Percentiles rank a stretch among this genome's conserved stretches.
Conservation (phyloP, 1,140 invertebrate species). For the silkworm (Bombyx mori) region DNA sequence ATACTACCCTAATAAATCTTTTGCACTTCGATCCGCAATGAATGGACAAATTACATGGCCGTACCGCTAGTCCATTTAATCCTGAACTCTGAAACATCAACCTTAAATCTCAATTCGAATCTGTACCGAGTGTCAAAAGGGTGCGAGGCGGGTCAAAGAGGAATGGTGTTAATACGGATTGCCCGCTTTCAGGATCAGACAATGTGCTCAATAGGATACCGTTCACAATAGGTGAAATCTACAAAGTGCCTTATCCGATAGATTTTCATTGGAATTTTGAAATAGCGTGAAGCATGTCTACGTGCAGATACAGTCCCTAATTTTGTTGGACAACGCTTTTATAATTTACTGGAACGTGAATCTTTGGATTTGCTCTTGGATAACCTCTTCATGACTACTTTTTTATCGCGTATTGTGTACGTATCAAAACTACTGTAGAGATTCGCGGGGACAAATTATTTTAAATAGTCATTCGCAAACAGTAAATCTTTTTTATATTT, state of each 20-base stretch:
- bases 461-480: too few relatives aligned
- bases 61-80: conserved; percentile 6
- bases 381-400: too few relatives aligned
- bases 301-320: too few relatives aligned
- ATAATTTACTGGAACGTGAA: too few relatives aligned
- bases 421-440: too few relatives aligned
- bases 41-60: conserved; percentile 19
- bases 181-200: conserved; percentile 17
- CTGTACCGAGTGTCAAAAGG: neutral
- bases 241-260: conserved; percentile 14
- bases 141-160: conserved; percentile 6
- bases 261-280: conserved; percentile 1
- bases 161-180: conserved; percentile 11
- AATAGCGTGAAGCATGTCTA: too few relatives aligned
- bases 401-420: too few relatives aligned
- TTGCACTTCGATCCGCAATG: conserved; percentile 16
- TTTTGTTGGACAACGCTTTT: too few relatives aligned
- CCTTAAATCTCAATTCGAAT: conserved; percentile 1
- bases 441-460: too few relatives aligned
- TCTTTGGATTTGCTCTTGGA: too few relatives aligned
- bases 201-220: conserved; percentile 18
- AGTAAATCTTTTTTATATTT: too few relatives aligned
- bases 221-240: conserved; percentile 17
- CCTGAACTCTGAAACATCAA: conserved; percentile 1
- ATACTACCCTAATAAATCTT: conserved; percentile 15